A percentile compares a stretch with the other conserved stretches of the same genome.
Conservation (phyloP, 2,113 vertebrate genomes). For the Pipra filicauda region DNA sequence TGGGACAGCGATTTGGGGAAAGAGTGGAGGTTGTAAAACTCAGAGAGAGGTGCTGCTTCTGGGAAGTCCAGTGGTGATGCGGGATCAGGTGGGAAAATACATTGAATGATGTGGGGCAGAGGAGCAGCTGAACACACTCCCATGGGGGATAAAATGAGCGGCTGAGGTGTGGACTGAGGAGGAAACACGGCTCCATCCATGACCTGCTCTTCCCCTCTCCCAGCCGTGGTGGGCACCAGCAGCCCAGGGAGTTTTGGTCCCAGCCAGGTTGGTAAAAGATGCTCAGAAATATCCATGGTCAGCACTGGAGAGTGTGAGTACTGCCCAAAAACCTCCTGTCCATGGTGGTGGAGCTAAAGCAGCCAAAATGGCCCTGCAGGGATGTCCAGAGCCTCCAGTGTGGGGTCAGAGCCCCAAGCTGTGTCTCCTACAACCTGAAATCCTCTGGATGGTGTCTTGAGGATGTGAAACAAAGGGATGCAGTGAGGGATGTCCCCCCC, state of each 20-base stretch:
- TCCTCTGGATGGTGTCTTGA: not conserved
- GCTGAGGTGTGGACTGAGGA: not conserved
- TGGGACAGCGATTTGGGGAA: not conserved
- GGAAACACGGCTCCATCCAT: not conserved
- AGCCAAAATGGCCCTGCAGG: not conserved
- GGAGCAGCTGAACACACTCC: not conserved
- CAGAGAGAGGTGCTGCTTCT: not conserved
- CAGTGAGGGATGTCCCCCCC: not conserved
- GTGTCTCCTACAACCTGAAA: not conserved
- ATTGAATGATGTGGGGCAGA: not conserved
- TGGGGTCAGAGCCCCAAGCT: not conserved
- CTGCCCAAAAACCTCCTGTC: not conserved
- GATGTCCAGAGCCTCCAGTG: not conserved
- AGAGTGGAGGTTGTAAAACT: not conserved
- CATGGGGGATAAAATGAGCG: rapidly evolving
- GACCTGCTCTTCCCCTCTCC: not conserved
- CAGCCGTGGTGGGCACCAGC: not conserved
- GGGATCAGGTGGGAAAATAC: not conserved
- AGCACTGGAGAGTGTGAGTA: rapidly evolving
- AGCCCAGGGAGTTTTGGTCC: not conserved
- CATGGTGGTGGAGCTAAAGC: not conserved
- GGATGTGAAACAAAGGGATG: not conserved
- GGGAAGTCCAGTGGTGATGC: rapidly evolving
- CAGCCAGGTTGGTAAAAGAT: not conserved
- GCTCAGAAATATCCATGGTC: not conserved